Evolutionary conservation across 2,797 vertebrate species (phyloP).

Genomic region (Acropternis orthonyx): DNA sequence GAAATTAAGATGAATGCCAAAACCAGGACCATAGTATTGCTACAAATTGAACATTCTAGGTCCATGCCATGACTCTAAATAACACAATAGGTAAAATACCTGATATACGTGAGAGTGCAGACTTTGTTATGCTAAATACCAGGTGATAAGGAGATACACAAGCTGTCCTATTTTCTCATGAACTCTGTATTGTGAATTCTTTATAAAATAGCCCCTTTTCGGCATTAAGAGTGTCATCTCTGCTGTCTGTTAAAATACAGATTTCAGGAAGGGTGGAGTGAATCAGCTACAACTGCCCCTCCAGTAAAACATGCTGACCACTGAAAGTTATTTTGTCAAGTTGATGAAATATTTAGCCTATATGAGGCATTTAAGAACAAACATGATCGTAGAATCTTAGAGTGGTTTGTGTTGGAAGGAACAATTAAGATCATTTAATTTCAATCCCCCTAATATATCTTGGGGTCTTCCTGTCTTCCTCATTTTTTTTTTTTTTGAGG

Average conservation of each 20-base stretch:
- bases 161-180: background rate
- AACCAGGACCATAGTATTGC: constrained; percentile 16
- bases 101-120: background rate
- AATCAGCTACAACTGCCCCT: background rate
- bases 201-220: constrained; percentile 52
- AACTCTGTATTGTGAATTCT: constrained; percentile 48
- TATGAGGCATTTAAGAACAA: background rate
- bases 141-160: constrained; percentile 37
- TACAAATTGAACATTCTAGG: background rate
- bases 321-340: background rate
- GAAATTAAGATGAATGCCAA: constrained; percentile 66
- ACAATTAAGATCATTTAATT: background rate
- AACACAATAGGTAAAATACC: constrained; percentile 8
- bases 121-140: constrained; percentile 8
- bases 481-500: background rate
- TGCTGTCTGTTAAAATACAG: constrained; percentile 27
- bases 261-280: background rate
- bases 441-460: background rate
- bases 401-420: background rate
- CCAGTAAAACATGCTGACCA: background rate
- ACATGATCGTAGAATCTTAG: background rate
- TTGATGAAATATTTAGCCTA: background rate
- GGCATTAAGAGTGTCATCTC: constrained; percentile 20
- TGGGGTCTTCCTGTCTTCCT: background rate
- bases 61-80: constrained; percentile 4